phyloP scores from a whole-genome alignment of 1,140 invertebrate genomes.

The Neuroterus valhalla region DNA sequence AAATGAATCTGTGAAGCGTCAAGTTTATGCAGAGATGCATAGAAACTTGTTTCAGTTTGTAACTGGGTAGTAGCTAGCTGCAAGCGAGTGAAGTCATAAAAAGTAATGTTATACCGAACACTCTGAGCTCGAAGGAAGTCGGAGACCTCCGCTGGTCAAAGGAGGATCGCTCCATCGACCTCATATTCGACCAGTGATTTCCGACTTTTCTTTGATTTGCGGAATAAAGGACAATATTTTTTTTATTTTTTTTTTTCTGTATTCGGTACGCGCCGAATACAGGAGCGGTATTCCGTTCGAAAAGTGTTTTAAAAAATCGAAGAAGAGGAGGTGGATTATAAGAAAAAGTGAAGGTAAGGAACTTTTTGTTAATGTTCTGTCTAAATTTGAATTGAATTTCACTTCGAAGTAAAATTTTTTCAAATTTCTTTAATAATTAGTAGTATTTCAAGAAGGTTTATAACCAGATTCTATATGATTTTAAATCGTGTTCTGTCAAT shows the following conservation, averaged over 20 bases:
- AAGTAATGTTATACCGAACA: no score
- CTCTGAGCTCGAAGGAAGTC: no score
- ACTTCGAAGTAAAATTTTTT: no score
- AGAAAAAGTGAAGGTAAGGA: background rate
- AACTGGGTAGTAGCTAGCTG: no score
- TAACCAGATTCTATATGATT: no score
- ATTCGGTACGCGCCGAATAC: conserved; percentile 8
- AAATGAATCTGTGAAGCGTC: no score
- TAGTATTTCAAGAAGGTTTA: no score
- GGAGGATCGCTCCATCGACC: background rate
- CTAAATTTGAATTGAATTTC: background rate
- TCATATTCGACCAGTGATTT: background rate
- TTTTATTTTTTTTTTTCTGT: background rate
- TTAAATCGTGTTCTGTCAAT: no score
- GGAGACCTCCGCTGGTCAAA: background rate
- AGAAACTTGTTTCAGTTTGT: no score
- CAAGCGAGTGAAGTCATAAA: no score
- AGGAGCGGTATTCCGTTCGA: background rate
- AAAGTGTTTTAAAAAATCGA: background rate
- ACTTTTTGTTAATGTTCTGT: background rate
- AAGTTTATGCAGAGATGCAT: no score
- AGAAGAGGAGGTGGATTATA: background rate
- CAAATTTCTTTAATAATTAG: no score
- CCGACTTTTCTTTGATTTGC: background rate
- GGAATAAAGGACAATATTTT: background rate